Evolutionary conservation across 2,888 invertebrate species (phyloP), one percentile per base, ranked within the genome.

Genomic region (Dolichopus griseipennis): DNA sequence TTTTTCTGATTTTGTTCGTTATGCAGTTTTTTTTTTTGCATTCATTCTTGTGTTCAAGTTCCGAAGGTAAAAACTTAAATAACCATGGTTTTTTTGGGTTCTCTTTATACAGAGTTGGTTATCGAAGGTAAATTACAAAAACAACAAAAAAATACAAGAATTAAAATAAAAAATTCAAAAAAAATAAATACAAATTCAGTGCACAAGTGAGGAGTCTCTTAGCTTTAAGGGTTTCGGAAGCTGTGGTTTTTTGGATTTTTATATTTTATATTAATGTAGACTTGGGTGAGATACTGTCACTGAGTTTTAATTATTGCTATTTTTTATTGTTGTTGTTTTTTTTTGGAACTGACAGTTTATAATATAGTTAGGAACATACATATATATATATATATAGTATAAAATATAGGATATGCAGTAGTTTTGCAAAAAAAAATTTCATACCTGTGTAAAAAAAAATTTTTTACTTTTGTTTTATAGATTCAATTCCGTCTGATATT

Each of bases 171-270:
- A 52, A 18, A 52, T 52, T 2, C 1, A 37, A 10, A 20, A 18
- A 61, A 52, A 52, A 20, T 8, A 8, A 61, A 20, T 12, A 20
- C 1, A 61, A 61, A 61, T 61, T 61, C 4, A 12, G 9, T 52
- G 15, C 18, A n/a, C 52, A 3, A 41, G 8, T 41, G 9, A 41
- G 9, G 3, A 52, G 15, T 52, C 52, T 52, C 18, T 52, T 52
- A 52, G 52, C 37, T 64, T 72, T 72, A 78, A 77, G 76, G 78
- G 78, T 79, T 78, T 78, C 78, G 78, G 78, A 78, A 78, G 78
- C 78, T 78, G 78, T 73, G 78, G 78, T 75, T 74, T 69, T 52
- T 52, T 4, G 52, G 52, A 52, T 52, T 52, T 52, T 27, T 4
- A 4, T 27, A 4, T 27, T 2, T 27, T 27, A 27, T 27, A 52